Evolutionary conservation across 2,113 vertebrate genomes (phyloP), one percentile per base, ranked within the genome.

Genomic region (Sprattus sprattus): DNA sequence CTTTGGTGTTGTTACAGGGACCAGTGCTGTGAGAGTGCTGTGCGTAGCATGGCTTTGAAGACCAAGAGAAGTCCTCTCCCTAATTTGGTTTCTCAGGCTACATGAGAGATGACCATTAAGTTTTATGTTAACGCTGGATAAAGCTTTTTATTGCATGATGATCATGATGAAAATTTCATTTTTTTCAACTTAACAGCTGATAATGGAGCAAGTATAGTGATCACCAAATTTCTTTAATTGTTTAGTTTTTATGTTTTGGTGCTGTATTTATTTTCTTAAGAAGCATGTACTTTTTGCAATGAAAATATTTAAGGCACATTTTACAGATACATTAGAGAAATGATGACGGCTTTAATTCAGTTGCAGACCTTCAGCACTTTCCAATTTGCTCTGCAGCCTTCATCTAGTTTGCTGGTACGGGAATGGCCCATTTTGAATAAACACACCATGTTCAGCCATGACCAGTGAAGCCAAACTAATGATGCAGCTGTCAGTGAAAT

Each of bases 391-490:
- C 71, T 39, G 64, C 22, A 15, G 67, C 16, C 52, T 57, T 57
- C 18, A 16, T 75, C 28, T 67, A 7, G 7, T 28, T 25, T 1
- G n/a, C 64, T 32, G 60, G 60, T 64, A 64, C 60, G 9, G n/a
- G 25, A 64, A 28, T 39, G 67, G 25, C 67, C 28, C 11, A 39
- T 78, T 78, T 78, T 78, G 71, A 15, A 78, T 78, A 78, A 15
- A 32, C 32, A 39, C 11, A 22, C 54, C 18, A 60, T 39, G 28
- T 78, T 32, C 71, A 78, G 28, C 32, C 28, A 39, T 78, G 71
- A 78, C 71, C 39, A 4, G 71, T 78, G 32, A 78, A 15, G 71
- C 71, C 71, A 78, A 78, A 39, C 71, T 78, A 78, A 78, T 78
- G 28, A 78, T 39, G 25, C 15, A 78, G 25, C 28, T 78, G 13